Conservation (phyloP, 2,113 vertebrate genomes). For the Austrofundulus limnaeus region DNA sequence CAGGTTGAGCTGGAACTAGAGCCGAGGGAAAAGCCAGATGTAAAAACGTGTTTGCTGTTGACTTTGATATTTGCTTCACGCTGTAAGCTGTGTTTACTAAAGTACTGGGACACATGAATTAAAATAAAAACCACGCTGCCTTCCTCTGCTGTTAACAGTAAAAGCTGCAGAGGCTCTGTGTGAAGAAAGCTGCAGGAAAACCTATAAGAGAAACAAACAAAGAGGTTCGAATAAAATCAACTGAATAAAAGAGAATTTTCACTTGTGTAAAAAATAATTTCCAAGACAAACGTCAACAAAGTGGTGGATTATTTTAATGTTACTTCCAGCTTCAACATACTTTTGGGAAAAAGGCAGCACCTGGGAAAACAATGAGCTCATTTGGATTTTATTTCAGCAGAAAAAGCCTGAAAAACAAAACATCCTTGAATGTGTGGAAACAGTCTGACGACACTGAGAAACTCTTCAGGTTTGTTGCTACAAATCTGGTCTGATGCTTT, state of each 20-base stretch:
- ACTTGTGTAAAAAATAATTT: not conserved
- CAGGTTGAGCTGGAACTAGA: not conserved
- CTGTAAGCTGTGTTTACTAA: conserved; percentile 13
- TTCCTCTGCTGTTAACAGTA: conserved; percentile 18
- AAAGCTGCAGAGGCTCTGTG: conserved; percentile 15
- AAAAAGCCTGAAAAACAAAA: not conserved
- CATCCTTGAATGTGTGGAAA: not conserved
- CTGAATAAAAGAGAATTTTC: not conserved
- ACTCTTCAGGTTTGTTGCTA: too few species aligned
- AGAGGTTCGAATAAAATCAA: not conserved
- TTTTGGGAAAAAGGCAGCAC: not conserved
- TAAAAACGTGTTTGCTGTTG: not conserved
- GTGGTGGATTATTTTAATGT: not conserved
- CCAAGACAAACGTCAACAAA: not conserved
- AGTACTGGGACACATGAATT: conserved; percentile 24
- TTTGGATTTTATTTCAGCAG: not conserved
- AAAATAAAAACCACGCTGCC: conserved; percentile 24
- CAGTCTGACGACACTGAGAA: not conserved
- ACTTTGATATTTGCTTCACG: not conserved
- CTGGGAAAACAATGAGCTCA: not conserved
- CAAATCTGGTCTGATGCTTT: too few species aligned
- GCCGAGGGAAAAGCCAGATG: not conserved
- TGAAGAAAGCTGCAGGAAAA: conserved; percentile 24
- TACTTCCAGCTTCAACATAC: not conserved
- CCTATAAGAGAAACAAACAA: conserved; percentile 8